Conservation (phyloP, 1,140 invertebrate species). For the Panagrolaimus sp. region DNA sequence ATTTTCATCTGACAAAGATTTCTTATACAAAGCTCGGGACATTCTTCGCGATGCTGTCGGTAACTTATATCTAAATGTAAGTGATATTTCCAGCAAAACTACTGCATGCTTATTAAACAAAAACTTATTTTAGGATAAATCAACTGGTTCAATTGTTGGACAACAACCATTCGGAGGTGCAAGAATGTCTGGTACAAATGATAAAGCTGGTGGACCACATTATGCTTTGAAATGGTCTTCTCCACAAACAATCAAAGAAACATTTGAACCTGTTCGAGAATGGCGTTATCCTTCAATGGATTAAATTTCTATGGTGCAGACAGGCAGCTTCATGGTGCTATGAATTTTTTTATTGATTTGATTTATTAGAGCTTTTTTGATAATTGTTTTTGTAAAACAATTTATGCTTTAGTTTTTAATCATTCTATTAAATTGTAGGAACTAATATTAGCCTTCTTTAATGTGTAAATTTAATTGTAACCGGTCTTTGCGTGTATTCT, state of each 20-base stretch:
- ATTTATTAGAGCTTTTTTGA: too few species aligned
- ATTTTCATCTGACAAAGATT: constrained; percentile 76
- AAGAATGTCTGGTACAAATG: constrained; percentile 77
- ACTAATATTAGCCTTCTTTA: too few species aligned
- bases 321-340: too few species aligned
- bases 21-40: constrained; percentile 70
- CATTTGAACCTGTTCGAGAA: constrained; percentile 75
- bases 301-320: constrained; percentile 16
- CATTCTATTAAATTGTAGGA: too few species aligned
- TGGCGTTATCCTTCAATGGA: constrained; percentile 88
- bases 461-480: too few species aligned
- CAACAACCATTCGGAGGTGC: constrained; percentile 88
- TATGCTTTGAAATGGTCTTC: constrained; percentile 87
- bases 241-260: constrained; percentile 89
- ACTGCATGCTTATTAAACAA: too few species aligned
- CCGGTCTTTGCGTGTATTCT: too few species aligned
- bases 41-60: constrained; percentile 64
- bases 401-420: too few species aligned
- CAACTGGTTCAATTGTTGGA: constrained; percentile 92
- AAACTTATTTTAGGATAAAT: too few species aligned
- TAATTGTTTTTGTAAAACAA: too few species aligned
- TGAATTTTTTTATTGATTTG: too few species aligned
- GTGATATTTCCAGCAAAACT: too few species aligned
- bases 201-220: constrained; percentile 97
- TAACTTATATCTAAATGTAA: constrained; percentile 97